These are phyloP conservation scores for Rana temporaria DNA, from an alignment of 2,113 vertebrate genomes.

Conservation along the genomic window DNA sequence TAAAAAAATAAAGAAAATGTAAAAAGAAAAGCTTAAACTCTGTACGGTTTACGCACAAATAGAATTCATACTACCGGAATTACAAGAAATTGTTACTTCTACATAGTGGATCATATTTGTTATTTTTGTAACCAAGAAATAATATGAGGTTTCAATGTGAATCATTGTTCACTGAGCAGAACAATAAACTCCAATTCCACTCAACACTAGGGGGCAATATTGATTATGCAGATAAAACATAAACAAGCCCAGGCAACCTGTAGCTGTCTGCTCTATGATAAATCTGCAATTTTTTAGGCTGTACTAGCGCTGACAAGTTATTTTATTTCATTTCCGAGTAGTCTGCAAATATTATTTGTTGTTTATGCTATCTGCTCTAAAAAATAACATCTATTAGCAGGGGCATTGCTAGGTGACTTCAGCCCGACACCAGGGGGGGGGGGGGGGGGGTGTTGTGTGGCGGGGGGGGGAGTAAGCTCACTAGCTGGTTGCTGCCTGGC, in stretches of 20 bases:
- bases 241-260: not conserved
- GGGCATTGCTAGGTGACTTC: too few relatives aligned
- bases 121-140: not conserved
- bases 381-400: too few relatives aligned
- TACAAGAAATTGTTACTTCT: constrained; percentile 5
- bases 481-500: too few relatives aligned
- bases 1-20: too few relatives aligned
- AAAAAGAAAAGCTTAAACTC: too few relatives aligned
- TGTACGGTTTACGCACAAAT: too few relatives aligned
- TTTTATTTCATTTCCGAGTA: not conserved
- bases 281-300: not conserved
- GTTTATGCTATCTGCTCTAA: not conserved
- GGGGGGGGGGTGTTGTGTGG: too few relatives aligned
- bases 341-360: not conserved
- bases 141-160: constrained; percentile 18
- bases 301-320: not conserved
- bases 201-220: not conserved
- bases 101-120: constrained; percentile 21
- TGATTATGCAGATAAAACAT: constrained; percentile 20
- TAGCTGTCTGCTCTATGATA: not conserved
- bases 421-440: too few relatives aligned
- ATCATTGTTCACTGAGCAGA: constrained; percentile 17
- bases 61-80: not conserved
- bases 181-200: constrained; percentile 7
- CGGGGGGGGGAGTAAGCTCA: too few relatives aligned